These are phyloP conservation scores for Poeciliopsis infans DNA, from an alignment of 2,797 vertebrate species.

Conservation along the genomic window DNA sequence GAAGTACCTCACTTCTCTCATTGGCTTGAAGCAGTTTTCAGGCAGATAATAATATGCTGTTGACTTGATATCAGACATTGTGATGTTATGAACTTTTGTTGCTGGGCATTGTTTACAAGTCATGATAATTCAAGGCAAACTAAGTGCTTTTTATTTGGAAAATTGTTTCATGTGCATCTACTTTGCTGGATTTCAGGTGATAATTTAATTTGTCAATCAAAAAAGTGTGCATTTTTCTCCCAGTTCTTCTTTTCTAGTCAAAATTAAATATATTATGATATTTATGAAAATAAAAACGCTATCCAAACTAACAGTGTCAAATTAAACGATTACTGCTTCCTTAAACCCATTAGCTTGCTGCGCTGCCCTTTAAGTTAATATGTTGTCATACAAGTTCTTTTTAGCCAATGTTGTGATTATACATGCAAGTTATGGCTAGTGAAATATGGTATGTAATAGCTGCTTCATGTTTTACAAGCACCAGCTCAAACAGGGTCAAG, in stretches of 20 bases:
- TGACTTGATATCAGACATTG: constrained; percentile 28
- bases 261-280: neutral
- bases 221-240: neutral
- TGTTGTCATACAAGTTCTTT: neutral
- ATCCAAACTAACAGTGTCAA: neutral
- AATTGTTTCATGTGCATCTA: neutral
- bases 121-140: constrained; percentile 26
- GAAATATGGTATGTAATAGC: neutral
- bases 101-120: constrained; percentile 39
- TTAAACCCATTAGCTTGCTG: neutral
- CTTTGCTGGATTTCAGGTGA: neutral
- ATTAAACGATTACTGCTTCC: neutral
- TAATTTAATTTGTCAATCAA: neutral
- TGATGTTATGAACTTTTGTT: constrained; percentile 39
- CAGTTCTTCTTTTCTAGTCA: neutral
- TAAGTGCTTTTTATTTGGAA: neutral
- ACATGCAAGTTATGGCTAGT: neutral
- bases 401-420: neutral
- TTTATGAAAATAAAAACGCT: neutral
- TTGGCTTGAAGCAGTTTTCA: constrained; percentile 62
- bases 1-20: constrained; percentile 32
- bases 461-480: neutral
- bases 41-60: constrained; percentile 39
- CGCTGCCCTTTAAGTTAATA: neutral
- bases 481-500: neutral